These are phyloP conservation scores for Sebastes trivittatus DNA, from an alignment of 2,797 vertebrate genomes.

Conservation along the genomic window DNA sequence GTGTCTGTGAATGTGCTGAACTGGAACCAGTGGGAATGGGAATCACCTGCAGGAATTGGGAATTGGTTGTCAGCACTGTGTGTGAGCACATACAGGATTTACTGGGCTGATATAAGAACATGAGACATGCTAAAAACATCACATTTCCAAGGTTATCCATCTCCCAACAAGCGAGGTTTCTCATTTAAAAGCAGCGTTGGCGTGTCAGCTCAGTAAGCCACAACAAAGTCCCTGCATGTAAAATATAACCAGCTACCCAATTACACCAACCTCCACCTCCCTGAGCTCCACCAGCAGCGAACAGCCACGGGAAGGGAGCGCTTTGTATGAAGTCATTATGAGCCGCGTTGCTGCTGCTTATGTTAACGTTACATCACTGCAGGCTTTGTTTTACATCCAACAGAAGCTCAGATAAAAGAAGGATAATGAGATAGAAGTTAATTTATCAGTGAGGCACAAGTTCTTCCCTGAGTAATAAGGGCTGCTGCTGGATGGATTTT, in stretches of 20 bases:
- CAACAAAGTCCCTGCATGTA: not conserved
- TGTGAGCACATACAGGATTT: not conserved
- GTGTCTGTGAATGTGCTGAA: too few species aligned
- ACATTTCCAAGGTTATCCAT: not conserved
- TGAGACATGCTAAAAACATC: too few species aligned
- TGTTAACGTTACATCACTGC: constrained; percentile 57
- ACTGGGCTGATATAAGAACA: rapidly evolving
- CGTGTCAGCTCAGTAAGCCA: not conserved
- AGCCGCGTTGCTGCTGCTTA: constrained; percentile 27
- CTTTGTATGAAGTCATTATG: constrained; percentile 7
- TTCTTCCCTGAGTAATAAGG: rapidly evolving
- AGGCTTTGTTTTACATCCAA: constrained; percentile 12
- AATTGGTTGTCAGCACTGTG: not conserved
- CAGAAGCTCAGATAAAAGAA: constrained; percentile 13
- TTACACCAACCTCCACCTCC: not conserved
- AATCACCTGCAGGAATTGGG: not conserved
- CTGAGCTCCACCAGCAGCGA: not conserved
- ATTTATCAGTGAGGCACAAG: not conserved
- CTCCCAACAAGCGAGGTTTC: not conserved
- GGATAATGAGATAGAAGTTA: not conserved
- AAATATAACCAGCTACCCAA: constrained; percentile 1
- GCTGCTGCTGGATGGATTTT: not conserved
- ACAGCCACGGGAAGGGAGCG: not conserved
- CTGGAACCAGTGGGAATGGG: not conserved
- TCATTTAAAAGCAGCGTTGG: not conserved